These are phyloP conservation scores for Pardosa pseudoannulata DNA, from an alignment of 2,888 invertebrate species.

Conservation along the genomic window DNA sequence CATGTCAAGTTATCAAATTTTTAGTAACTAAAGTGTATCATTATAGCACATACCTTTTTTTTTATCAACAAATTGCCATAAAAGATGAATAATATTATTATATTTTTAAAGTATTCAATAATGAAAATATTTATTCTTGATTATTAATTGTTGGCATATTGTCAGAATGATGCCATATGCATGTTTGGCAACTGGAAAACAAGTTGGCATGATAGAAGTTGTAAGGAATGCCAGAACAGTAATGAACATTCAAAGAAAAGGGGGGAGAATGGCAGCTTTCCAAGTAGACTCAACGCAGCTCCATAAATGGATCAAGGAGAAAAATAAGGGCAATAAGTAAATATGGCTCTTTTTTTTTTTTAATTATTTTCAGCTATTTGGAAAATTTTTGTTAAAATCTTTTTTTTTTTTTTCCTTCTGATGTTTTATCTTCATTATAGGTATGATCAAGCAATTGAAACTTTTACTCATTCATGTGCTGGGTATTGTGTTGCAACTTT, in stretches of 20 bases:
- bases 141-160: no score
- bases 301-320: conserved; percentile 80
- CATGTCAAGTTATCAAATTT: no score
- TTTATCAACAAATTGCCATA: no score
- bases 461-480: conserved; percentile 81
- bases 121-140: no score
- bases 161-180: conserved; percentile 81
- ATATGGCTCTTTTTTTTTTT: conserved; percentile 2
- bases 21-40: no score
- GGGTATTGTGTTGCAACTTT: conserved; percentile 83
- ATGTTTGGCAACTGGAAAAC: conserved; percentile 81
- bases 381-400: background rate
- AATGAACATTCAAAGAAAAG: conserved; percentile 80
- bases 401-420: background rate
- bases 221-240: conserved; percentile 81
- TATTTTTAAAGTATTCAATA: no score
- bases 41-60: no score
- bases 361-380: no score
- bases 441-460: conserved; percentile 81
- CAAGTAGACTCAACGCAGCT: conserved; percentile 80
- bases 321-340: conserved; percentile 77
- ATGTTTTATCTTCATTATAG: conserved; percentile 74
- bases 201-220: conserved; percentile 80
- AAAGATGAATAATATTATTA: no score
- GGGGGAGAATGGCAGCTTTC: conserved; percentile 79